Conservation (phyloP, 30 jellyfish, hydroid and myxozoan species). For the Hydra vulgaris region DNA sequence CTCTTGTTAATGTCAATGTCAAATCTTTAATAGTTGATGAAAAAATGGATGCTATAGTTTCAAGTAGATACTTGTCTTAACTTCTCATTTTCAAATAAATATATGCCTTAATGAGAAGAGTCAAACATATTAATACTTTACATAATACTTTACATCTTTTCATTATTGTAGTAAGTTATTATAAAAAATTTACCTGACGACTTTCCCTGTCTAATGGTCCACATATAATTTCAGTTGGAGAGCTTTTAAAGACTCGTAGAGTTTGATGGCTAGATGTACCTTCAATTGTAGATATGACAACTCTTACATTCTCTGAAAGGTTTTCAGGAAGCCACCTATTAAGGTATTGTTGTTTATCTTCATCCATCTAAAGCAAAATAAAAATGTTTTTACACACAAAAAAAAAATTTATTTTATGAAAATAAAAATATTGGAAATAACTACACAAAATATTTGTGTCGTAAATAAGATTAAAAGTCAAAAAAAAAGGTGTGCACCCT, state of each 20-base stretch:
- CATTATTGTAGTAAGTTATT: too few species aligned
- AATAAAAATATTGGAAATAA: background rate
- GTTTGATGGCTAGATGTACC: slow-evolving; percentile 47
- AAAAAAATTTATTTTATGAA: background rate
- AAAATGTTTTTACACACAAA: too few species aligned
- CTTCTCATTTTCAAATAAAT: too few species aligned
- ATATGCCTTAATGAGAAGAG: too few species aligned
- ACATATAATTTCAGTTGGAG: slow-evolving; percentile 44
- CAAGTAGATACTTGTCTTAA: too few species aligned
- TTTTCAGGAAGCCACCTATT: slow-evolving; percentile 59
- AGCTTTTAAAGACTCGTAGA: slow-evolving; percentile 20
- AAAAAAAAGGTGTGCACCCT: too few species aligned
- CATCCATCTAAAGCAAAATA: slow-evolving; percentile 60
- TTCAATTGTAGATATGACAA: slow-evolving; percentile 48
- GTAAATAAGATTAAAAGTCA: background rate
- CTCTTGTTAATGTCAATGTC: too few species aligned
- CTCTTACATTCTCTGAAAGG: slow-evolving; percentile 49
- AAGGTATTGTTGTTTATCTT: slow-evolving; percentile 49
- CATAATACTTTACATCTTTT: too few species aligned
- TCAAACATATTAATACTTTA: too few species aligned
- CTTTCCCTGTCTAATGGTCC: slow-evolving; percentile 48
- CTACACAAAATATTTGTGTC: too few species aligned
- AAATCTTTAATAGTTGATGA: too few species aligned
- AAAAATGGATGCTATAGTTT: too few species aligned
- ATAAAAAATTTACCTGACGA: slow-evolving; percentile 27